Percentiles rank a stretch among this genome's conserved stretches.
Evolutionary conservation across 2,797 vertebrate genomes (phyloP).

Genomic region (Sebastes steindachneri): DNA sequence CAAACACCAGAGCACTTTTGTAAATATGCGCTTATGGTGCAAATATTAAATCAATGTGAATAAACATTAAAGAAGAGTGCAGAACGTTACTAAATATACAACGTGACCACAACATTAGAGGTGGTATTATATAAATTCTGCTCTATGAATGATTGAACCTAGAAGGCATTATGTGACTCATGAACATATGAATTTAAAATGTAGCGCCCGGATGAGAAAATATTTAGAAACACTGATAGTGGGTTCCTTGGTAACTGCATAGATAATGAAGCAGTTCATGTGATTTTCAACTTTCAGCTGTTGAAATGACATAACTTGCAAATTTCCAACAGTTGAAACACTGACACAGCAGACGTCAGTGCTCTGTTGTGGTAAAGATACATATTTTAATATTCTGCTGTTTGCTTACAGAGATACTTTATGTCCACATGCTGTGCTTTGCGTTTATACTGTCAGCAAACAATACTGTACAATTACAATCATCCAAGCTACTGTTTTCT

Average conservation of each 20-base stretch:
- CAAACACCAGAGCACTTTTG: background rate
- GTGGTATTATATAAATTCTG: background rate
- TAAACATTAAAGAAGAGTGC: background rate
- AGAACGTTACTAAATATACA: background rate
- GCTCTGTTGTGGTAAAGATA: background rate
- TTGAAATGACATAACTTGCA: constrained; percentile 37
- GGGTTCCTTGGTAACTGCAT: constrained; percentile 27
- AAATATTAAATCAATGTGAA: background rate
- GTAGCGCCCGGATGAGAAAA: background rate
- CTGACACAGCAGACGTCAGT: constrained; percentile 20
- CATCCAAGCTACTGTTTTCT: constrained; percentile 21
- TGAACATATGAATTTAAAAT: background rate
- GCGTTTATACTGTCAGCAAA: background rate
- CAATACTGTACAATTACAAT: background rate
- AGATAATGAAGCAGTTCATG: constrained; percentile 17
- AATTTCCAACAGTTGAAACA: constrained; percentile 34
- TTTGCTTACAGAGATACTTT: background rate
- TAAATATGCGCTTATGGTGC: background rate
- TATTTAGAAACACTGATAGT: background rate
- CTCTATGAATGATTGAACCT: background rate
- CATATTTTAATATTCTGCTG: constrained; percentile 1
- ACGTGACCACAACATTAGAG: background rate
- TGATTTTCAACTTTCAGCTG: constrained; percentile 41
- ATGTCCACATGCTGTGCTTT: background rate
- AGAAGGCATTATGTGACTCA: background rate